Base-by-base conservation (phyloP, 1,140 invertebrate species). In the Eurytemora carolleeae region DNA sequence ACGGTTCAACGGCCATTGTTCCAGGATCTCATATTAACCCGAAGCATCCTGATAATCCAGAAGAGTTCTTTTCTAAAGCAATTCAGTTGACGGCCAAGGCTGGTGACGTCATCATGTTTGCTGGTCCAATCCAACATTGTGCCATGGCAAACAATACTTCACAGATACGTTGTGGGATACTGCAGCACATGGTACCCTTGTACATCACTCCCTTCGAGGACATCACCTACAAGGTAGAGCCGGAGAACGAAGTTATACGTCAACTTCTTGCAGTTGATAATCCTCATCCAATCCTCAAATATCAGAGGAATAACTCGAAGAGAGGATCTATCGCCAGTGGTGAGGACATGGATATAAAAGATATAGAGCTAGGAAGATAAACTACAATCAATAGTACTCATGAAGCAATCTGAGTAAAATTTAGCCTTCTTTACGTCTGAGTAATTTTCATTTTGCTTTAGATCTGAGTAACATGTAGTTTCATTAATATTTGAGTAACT, bases 161-260 rank as follows among this genome's bases (percentile, higher is more conserved):
- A 18, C n/a, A 57, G 3, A 22, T 24, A 15, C 18, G 55, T 3
- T 21, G 21, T 23, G 55, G 2, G n/a, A 57, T 57, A 21, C 55
- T 57, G 3, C 2, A 2, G 24, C 55, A 57, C 18, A 57, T 57
- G 55, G 24, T 57, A 23, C 55, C 55, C n/a, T n/a, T 57, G 15
- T 57, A 57, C 55, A 57, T 57, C 55, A 57, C 31, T 44, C 31
- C 31, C 7, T 44, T 44, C n/a, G 31, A 44, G 31, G 31, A 44
- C 31, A 7, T 44, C 7, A 44, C 31, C n/a, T 44, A 7, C 7
- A n/a, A n/a, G n/a, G n/a, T 7, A 44, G 31, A 44, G 31, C 7
- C 7, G 7, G 31, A 44, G 31, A n/a, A 44, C 7, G n/a, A 44
- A n/a, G 31, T n/a, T 44, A 44, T 44, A 7, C 31, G 31, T 44